Percentiles rank a stretch among this genome's conserved stretches.
Evolutionary conservation across 2,888 invertebrate genomes (phyloP).

Genomic region (Rapana venosa): DNA sequence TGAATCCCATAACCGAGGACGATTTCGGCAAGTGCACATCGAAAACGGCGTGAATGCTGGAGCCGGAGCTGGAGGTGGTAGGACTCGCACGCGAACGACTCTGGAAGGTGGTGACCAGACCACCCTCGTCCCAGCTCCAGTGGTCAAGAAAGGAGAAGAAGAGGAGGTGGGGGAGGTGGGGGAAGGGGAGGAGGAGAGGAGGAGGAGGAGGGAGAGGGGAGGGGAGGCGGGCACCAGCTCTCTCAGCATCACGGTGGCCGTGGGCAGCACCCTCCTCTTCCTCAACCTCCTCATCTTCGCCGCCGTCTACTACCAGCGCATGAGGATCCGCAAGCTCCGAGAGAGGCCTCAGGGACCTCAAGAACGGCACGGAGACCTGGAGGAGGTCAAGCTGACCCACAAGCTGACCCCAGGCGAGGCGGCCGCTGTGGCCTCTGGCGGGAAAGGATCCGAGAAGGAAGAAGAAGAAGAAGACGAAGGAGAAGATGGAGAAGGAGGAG

Average conservation of each 20-base stretch:
- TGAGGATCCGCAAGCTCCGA: conserved; percentile 70
- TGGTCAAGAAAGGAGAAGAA: conserved; percentile 13
- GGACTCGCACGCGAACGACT: not conserved
- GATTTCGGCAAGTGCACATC: not conserved
- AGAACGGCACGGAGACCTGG: conserved; percentile 43
- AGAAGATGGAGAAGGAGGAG: too few relatives aligned
- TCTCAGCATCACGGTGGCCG: conserved; percentile 84
- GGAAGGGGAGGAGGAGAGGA: not conserved
- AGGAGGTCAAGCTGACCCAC: conserved; percentile 50
- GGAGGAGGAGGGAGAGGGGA: not conserved
- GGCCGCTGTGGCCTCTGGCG: not conserved
- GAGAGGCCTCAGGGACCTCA: conserved; percentile 34
- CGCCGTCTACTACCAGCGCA: conserved; percentile 92
- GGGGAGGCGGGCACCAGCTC: conserved; percentile 48
- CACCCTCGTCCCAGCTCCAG: conserved; percentile 40
- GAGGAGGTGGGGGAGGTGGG: not conserved
- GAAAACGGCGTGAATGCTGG: too few relatives aligned
- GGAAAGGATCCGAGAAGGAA: conserved; percentile 46
- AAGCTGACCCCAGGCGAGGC: conserved; percentile 32
- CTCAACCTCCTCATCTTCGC: conserved; percentile 95
- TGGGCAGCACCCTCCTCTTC: conserved; percentile 94
- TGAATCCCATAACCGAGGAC: not conserved
- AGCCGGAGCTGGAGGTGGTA: too few relatives aligned
- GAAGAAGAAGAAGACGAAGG: not conserved
- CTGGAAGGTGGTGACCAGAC: not conserved